Evolutionary conservation across 2,888 invertebrate species (phyloP).

Genomic region (Timema podura): DNA sequence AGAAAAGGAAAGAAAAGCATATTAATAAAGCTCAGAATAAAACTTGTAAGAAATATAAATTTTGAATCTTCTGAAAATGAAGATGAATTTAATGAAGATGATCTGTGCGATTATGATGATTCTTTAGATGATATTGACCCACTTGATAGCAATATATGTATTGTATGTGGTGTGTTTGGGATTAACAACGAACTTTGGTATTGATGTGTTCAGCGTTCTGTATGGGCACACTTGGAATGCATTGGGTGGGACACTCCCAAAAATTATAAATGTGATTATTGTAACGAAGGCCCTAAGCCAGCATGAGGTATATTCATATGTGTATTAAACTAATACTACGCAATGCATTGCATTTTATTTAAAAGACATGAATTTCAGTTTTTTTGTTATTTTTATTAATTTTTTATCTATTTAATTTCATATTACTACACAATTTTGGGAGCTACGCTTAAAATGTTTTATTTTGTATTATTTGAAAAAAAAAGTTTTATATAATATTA

Average conservation of each 20-base stretch:
- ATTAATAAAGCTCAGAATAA: neutral
- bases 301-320: too few species aligned
- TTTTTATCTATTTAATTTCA: too few species aligned
- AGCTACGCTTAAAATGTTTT: too few species aligned
- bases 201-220: neutral
- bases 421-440: too few species aligned
- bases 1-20: neutral
- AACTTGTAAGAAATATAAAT: neutral
- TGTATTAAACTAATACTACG: too few species aligned
- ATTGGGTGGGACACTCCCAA: neutral
- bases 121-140: constrained; percentile 3
- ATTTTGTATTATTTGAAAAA: neutral
- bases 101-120: neutral
- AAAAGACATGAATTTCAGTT: too few species aligned
- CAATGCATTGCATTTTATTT: too few species aligned
- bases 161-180: neutral
- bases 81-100: constrained; percentile 6
- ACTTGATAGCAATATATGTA: neutral
- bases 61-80: constrained; percentile 3
- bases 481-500: too few species aligned
- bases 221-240: neutral
- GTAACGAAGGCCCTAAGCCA: neutral
- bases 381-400: too few species aligned
- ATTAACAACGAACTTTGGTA: neutral
- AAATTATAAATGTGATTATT: neutral